Conservation (phyloP, 2,113 vertebrate species). For the Tautogolabrus adspersus region DNA sequence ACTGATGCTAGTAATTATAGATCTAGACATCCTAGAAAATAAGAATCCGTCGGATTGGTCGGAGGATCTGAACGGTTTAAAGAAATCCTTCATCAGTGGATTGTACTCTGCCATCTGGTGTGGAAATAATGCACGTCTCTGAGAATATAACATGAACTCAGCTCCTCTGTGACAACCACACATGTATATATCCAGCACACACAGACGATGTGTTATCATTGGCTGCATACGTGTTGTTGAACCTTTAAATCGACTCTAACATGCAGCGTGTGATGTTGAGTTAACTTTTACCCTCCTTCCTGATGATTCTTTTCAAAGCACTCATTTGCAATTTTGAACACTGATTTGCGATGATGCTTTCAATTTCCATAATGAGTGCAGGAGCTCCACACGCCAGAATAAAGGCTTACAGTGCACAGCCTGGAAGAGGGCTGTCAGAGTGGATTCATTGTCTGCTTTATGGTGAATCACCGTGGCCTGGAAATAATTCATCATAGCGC, state of each 20-base stretch:
- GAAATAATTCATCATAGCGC: conserved; percentile 75
- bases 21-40: neutral
- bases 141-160: conserved; percentile 13
- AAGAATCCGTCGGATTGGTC: neutral
- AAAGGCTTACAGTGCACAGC: conserved; percentile 40
- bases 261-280: conserved; percentile 6
- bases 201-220: conserved; percentile 17
- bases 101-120: conserved; percentile 25
- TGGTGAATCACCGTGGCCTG: conserved; percentile 59
- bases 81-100: conserved; percentile 13
- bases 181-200: conserved; percentile 7
- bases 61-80: neutral
- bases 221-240: neutral
- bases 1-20: neutral
- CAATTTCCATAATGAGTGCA: conserved; percentile 47
- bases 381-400: conserved; percentile 23
- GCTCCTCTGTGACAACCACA: conserved; percentile 37
- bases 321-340: conserved; percentile 20
- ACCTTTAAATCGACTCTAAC: conserved; percentile 8
- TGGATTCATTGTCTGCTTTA: conserved; percentile 63
- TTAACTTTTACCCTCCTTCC: conserved; percentile 39
- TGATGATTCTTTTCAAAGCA: conserved; percentile 21
- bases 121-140: conserved; percentile 45
- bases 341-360: conserved; percentile 45
- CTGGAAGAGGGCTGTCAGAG: conserved; percentile 54